phyloP scores from a whole-genome alignment of 1,140 invertebrate species.

The Anoplophora glabripennis region DNA sequence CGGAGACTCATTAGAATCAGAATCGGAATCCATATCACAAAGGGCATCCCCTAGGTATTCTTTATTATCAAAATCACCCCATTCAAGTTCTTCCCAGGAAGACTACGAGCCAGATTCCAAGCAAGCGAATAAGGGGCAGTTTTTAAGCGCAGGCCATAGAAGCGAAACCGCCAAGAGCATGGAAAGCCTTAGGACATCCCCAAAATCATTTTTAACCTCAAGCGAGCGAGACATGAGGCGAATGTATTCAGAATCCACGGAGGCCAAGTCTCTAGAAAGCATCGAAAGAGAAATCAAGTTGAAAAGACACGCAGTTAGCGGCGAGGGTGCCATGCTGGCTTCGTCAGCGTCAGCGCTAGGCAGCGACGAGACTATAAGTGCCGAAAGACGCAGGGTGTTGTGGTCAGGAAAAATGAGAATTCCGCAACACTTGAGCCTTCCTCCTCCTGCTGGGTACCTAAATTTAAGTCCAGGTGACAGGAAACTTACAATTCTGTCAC shows the following conservation, averaged over 20 bases:
- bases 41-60: constrained; percentile 38
- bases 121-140: constrained; percentile 55
- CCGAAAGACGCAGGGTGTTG: constrained; percentile 62
- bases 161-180: constrained; percentile 66
- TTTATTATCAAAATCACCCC: constrained; percentile 58
- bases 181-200: constrained; percentile 60
- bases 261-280: constrained; percentile 58
- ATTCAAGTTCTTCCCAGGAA: constrained; percentile 69
- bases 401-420: constrained; percentile 60
- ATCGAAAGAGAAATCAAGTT: constrained; percentile 56
- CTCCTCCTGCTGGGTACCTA: constrained; percentile 55
- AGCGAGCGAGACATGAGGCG: constrained; percentile 63
- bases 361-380: constrained; percentile 50
- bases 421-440: constrained; percentile 67
- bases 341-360: constrained; percentile 29
- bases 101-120: constrained; percentile 60
- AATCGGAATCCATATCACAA: constrained; percentile 40
- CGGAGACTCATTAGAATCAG: constrained; percentile 48
- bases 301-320: constrained; percentile 59
- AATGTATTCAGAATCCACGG: constrained; percentile 49
- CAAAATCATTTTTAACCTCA: constrained; percentile 57
- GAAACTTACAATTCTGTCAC: constrained; percentile 69
- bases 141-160: constrained; percentile 54
- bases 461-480: constrained; percentile 55
- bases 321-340: constrained; percentile 54